phyloP scores from a whole-genome alignment of 2,888 invertebrate genomes.

The Ypsolopha sequella region DNA sequence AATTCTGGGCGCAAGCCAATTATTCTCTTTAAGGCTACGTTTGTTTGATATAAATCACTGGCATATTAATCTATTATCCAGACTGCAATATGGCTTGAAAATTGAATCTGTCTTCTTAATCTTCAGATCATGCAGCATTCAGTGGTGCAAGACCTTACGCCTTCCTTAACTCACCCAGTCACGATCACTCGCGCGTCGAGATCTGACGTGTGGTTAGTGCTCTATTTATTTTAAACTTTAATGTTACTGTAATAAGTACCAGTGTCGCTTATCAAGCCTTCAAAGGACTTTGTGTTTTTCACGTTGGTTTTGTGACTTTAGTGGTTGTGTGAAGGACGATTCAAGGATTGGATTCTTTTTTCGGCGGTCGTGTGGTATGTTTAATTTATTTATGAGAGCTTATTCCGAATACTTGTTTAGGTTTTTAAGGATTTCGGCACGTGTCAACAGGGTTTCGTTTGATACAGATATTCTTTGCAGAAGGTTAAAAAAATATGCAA shows the following conservation, averaged over 20 bases:
- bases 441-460: too few species aligned
- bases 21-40: too few species aligned
- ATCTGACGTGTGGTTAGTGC: constrained; percentile 30
- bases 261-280: neutral
- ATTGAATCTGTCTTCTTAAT: neutral
- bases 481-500: too few species aligned
- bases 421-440: too few species aligned
- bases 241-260: neutral
- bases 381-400: neutral
- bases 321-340: neutral
- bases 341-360: neutral
- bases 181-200: constrained; percentile 33
- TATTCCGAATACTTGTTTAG: too few species aligned
- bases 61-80: too few species aligned
- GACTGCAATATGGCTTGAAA: too few species aligned
- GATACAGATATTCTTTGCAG: too few species aligned
- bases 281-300: neutral
- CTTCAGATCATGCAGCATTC: neutral
- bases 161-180: constrained; percentile 27
- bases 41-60: too few species aligned
- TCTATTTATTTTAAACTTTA: neutral
- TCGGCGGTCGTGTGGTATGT: neutral
- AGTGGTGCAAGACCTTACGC: neutral
- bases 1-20: too few species aligned
- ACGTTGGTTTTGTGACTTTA: neutral